Conservation (phyloP, 2,888 invertebrate genomes). For the Cheilosia urbana region DNA sequence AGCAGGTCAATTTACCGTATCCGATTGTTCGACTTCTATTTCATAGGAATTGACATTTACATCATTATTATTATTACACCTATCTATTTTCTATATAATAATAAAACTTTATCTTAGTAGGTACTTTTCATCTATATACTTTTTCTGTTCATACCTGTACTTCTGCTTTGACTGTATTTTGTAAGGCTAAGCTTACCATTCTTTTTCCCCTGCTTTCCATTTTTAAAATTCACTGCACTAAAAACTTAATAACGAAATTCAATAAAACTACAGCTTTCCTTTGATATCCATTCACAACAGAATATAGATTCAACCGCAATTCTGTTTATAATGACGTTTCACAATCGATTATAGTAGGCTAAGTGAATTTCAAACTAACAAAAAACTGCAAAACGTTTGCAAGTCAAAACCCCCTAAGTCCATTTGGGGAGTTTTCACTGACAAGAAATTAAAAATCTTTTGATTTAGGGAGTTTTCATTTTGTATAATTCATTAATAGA, state of each 20-base stretch:
- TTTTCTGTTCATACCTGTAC: neutral
- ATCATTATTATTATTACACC: neutral
- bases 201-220: constrained; percentile 4
- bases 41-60: neutral
- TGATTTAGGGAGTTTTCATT: too few relatives aligned
- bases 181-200: neutral
- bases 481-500: too few relatives aligned
- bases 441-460: too few relatives aligned
- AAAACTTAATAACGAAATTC: neutral
- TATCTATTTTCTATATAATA: neutral
- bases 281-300: neutral
- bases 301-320: neutral
- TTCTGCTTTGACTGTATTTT: constrained; percentile 6
- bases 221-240: neutral
- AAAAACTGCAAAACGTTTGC: too few relatives aligned
- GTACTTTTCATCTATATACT: neutral
- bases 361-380: too few relatives aligned
- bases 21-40: neutral
- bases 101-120: neutral
- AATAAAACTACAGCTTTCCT: neutral
- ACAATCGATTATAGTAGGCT: neutral
- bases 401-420: too few relatives aligned
- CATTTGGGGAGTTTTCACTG: too few relatives aligned
- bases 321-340: neutral
- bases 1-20: neutral